Evolutionary conservation across 30 jellyfish, hydroid and myxozoan genomes (phyloP).

Genomic region (Pseudorhiza aurosa): DNA sequence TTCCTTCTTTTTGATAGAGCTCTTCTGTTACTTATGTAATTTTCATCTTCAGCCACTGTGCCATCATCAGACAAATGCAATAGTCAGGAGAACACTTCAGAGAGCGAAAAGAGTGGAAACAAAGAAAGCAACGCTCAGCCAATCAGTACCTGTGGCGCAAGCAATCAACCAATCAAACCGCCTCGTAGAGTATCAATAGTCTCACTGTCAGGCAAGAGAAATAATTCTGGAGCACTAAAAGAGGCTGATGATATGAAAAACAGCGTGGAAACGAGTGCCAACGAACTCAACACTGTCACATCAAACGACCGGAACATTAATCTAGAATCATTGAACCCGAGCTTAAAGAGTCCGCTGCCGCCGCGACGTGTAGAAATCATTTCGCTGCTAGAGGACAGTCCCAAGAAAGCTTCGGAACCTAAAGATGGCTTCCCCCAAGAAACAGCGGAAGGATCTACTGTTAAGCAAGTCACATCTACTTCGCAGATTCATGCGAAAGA

Average conservation of each 20-base stretch:
- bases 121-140: too few relatives aligned
- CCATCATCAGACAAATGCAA: too few relatives aligned
- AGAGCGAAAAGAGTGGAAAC: too few relatives aligned
- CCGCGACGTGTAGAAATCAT: background rate
- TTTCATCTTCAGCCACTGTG: too few relatives aligned
- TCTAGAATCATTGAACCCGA: background rate
- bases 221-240: conserved; percentile 42
- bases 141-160: background rate
- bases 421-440: background rate
- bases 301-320: background rate
- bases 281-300: too few relatives aligned
- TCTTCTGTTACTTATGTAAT: too few relatives aligned
- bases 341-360: background rate
- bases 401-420: background rate
- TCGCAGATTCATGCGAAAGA: background rate
- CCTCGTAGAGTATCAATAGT: conserved; percentile 34
- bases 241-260: background rate
- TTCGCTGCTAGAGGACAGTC: background rate
- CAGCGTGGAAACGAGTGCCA: background rate
- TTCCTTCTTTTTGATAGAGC: too few relatives aligned
- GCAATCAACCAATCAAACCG: conserved; percentile 1
- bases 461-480: too few relatives aligned
- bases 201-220: conserved; percentile 48
- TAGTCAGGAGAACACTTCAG: too few relatives aligned
- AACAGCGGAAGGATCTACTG: background rate